phyloP scores from a whole-genome alignment of 2,113 vertebrate genomes.

The Semicossyphus pulcher region DNA sequence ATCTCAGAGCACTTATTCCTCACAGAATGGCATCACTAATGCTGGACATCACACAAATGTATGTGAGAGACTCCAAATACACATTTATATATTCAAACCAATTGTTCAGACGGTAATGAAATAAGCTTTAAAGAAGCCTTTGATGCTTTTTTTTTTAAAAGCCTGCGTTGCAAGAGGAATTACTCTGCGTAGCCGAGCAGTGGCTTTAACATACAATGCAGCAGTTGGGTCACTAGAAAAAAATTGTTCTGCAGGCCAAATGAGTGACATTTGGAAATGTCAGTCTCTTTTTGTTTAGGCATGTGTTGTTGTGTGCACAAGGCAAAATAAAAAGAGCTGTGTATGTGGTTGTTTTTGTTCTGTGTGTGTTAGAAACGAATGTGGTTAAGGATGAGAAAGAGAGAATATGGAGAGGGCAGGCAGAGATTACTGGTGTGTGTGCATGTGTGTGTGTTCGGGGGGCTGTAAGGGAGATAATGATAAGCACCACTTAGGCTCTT shows the following conservation, averaged over 20 bases:
- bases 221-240: constrained; percentile 6
- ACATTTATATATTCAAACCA: constrained; percentile 69
- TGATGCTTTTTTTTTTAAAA: constrained; percentile 50
- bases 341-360: constrained; percentile 3
- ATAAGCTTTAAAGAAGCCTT: constrained; percentile 58
- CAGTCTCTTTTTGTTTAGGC: constrained; percentile 37
- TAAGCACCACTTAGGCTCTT: constrained; percentile 81
- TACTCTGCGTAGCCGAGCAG: not conserved
- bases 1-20: constrained; percentile 79
- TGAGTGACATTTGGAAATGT: constrained; percentile 62
- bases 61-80: constrained; percentile 51
- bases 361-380: constrained; percentile 12
- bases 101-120: constrained; percentile 63
- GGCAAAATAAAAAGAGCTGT: not conserved
- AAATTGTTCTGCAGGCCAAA: constrained; percentile 47
- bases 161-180: constrained; percentile 34
- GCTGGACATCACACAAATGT: constrained; percentile 72
- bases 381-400: constrained; percentile 24
- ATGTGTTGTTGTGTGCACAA: not conserved
- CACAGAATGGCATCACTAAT: constrained; percentile 76
- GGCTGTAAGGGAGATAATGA: constrained; percentile 61
- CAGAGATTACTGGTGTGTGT: constrained; percentile 9
- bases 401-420: constrained; percentile 19
- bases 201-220: constrained; percentile 13
- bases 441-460: not conserved